A percentile compares a stretch with the other conserved stretches of the same genome.
Evolutionary conservation across 2,888 invertebrate genomes (phyloP).

Genomic region (Hyalella azteca): DNA sequence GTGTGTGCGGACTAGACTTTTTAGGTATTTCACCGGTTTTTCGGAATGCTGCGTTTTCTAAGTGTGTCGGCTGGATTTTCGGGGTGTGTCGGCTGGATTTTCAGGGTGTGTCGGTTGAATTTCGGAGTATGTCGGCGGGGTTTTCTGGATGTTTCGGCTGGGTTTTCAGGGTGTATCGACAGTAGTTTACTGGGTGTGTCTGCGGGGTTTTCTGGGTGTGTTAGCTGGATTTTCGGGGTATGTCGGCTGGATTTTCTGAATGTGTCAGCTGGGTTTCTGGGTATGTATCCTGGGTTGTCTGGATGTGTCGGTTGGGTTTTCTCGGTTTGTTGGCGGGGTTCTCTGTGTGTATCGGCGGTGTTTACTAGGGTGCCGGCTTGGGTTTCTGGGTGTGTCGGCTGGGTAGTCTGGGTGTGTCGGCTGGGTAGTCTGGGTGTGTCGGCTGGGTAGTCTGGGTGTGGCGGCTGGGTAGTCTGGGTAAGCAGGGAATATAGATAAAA

Average conservation of each 20-base stretch:
- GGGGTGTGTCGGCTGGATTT: neutral
- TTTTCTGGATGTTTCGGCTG: neutral
- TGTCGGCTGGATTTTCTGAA: neutral
- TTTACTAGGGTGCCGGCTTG: neutral
- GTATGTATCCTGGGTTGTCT: too few relatives aligned
- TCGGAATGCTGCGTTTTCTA: too few relatives aligned
- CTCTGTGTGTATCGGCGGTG: neutral
- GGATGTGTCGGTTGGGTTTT: neutral
- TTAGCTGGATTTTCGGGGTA: neutral
- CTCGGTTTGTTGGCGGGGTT: neutral
- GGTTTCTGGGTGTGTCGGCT: neutral
- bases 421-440: too few relatives aligned
- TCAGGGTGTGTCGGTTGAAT: neutral
- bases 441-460: neutral
- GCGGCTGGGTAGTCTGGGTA: neutral
- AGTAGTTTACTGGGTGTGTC: neutral
- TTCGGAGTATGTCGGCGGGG: neutral
- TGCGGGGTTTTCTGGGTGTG: neutral
- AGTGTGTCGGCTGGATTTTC: neutral
- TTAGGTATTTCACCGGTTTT: too few relatives aligned
- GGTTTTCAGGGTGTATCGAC: neutral
- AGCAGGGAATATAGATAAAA: too few relatives aligned
- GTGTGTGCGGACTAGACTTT: too few relatives aligned
- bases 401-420: neutral
- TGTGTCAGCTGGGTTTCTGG: neutral